Evolutionary conservation across 1,140 invertebrate species (phyloP).

Genomic region (Chelonus insularis): DNA sequence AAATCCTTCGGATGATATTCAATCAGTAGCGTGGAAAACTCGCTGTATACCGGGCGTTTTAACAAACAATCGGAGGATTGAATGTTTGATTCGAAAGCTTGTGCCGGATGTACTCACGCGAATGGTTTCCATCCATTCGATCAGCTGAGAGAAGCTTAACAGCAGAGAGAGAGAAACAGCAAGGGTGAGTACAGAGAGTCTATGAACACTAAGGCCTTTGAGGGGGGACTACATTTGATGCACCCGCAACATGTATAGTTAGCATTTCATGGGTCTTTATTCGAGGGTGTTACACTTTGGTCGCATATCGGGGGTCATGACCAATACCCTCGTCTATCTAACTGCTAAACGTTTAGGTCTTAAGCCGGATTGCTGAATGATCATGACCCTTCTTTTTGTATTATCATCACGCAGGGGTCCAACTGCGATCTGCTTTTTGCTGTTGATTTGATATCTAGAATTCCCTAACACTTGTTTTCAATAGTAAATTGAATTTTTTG

Average conservation of each 20-base stretch:
- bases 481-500: no score
- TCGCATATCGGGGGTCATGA: constrained; percentile 33
- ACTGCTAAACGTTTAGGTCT: constrained; percentile 47
- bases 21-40: no score
- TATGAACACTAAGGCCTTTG: constrained; percentile 4
- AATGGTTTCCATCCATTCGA: constrained; percentile 1
- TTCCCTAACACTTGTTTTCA: no score
- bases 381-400: constrained; percentile 27
- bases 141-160: background rate
- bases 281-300: constrained; percentile 42
- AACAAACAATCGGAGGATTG: constrained; percentile 33
- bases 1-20: no score
- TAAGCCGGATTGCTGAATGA: constrained; percentile 44
- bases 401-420: constrained; percentile 1
- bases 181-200: constrained; percentile 9
- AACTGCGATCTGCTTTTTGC: no score
- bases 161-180: background rate
- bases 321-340: constrained; percentile 22
- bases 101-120: constrained; percentile 23
- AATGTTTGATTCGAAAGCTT: constrained; percentile 32
- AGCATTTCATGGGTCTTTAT: constrained; percentile 49
- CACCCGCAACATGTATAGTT: constrained; percentile 42
- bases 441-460: no score
- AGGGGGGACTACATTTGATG: background rate
- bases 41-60: constrained; percentile 24